Conservation (phyloP, 2,888 invertebrate species). For the Drosophila nr. perissopoda region DNA sequence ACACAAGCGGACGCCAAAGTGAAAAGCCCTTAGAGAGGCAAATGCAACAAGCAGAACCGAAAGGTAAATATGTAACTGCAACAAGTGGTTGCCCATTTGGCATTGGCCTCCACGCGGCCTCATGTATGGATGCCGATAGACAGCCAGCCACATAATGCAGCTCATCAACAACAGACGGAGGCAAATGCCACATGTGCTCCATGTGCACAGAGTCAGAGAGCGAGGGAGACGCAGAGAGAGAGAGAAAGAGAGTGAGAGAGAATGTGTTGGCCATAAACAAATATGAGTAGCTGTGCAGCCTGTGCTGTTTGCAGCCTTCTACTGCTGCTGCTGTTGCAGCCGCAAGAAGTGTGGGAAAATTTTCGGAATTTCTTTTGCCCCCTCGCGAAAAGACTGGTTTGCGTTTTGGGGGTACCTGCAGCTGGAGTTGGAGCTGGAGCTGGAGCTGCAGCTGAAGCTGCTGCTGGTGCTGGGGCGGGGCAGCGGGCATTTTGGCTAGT, state of each 20-base stretch:
- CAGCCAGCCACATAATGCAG: conserved; percentile 78
- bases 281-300: conserved; percentile 75
- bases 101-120: conserved; percentile 64
- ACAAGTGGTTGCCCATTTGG: conserved; percentile 75
- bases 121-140: conserved; percentile 60
- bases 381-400: conserved; percentile 53
- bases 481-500: conserved; percentile 41
- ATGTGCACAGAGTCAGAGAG: conserved; percentile 22
- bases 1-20: conserved; percentile 49
- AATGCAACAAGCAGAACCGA: conserved; percentile 76
- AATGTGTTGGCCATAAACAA: conserved; percentile 74
- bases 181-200: conserved; percentile 79
- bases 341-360: conserved; percentile 78
- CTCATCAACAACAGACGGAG: conserved; percentile 71
- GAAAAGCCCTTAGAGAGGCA: conserved; percentile 58
- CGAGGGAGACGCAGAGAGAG: background rate
- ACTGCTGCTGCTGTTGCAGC: conserved; percentile 24
- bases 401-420: conserved; percentile 40
- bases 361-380: conserved; percentile 75
- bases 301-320: conserved; percentile 29
- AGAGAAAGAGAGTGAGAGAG: conserved; percentile 9
- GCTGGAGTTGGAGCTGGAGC: conserved; percentile 10
- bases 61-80: conserved; percentile 73
- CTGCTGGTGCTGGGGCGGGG: conserved; percentile 45
- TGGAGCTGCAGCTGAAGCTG: conserved; percentile 26